Percentiles rank a stretch among this genome's conserved stretches.
Conservation (phyloP, 2,797 vertebrate genomes). For the Scolopax rusticola region DNA sequence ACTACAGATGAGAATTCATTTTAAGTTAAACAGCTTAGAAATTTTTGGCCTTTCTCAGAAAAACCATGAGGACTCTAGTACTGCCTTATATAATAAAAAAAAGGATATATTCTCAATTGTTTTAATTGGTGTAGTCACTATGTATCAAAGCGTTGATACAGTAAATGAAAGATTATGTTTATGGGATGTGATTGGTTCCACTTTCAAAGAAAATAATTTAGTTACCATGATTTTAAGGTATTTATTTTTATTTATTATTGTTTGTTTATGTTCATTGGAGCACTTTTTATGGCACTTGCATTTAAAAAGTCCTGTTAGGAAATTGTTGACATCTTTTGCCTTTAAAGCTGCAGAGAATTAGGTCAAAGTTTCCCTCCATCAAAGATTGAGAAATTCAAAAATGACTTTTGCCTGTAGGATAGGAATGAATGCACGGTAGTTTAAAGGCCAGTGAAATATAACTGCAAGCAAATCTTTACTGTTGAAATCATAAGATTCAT, state of each 20-base stretch:
- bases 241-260: neutral
- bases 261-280: neutral
- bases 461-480: constrained; percentile 41
- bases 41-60: neutral
- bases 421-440: neutral
- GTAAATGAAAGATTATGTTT: neutral
- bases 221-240: neutral
- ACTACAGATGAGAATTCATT: neutral
- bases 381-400: constrained; percentile 36
- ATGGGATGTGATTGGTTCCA: neutral
- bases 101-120: neutral
- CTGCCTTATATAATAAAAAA: neutral
- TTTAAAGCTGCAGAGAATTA: constrained; percentile 52
- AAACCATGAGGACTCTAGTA: neutral
- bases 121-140: neutral
- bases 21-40: neutral
- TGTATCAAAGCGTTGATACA: neutral
- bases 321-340: neutral
- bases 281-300: neutral
- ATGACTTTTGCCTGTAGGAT: constrained; percentile 43
- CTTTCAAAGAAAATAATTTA: neutral
- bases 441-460: constrained; percentile 62
- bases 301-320: neutral
- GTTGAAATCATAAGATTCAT: constrained; percentile 21
- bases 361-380: constrained; percentile 50